Percentiles rank a stretch among this genome's conserved stretches.
phyloP scores from a whole-genome alignment of 2,888 invertebrate genomes.

The Eristalinus aeneus region DNA sequence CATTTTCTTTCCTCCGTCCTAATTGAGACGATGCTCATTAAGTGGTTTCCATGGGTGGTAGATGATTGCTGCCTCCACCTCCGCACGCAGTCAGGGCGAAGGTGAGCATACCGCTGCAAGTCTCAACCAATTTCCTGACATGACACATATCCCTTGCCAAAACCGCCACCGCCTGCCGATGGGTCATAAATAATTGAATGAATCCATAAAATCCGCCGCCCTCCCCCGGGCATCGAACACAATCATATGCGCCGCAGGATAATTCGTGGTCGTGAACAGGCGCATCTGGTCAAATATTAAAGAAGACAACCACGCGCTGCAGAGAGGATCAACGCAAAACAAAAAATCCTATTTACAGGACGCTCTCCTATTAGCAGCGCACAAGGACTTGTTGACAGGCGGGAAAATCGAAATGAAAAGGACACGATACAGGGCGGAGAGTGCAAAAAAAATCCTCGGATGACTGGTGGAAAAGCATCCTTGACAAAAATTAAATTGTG shows the following conservation, averaged over 20 bases:
- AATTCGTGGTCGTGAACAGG: slow-evolving; percentile 51
- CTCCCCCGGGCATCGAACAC: background rate
- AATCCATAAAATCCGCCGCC: slow-evolving; percentile 69
- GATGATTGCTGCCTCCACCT: slow-evolving; percentile 2
- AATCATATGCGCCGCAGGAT: slow-evolving; percentile 57
- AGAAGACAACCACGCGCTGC: slow-evolving; percentile 54
- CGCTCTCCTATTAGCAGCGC: slow-evolving; percentile 56
- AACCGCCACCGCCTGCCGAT: slow-evolving; percentile 16
- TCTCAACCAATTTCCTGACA: slow-evolving; percentile 37
- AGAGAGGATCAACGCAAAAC: slow-evolving; percentile 15
- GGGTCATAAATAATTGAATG: slow-evolving; percentile 77
- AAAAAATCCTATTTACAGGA: slow-evolving; percentile 63
- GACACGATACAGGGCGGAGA: slow-evolving; percentile 10
- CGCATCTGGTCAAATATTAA: slow-evolving; percentile 73
- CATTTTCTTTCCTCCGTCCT: slow-evolving; percentile 75
- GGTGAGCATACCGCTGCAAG: background rate
- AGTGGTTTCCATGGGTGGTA: slow-evolving; percentile 69
- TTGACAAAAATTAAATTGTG: slow-evolving; percentile 69
- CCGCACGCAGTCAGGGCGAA: background rate
- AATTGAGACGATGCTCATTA: slow-evolving; percentile 80
- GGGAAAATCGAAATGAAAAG: slow-evolving; percentile 61
- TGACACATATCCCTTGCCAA: slow-evolving; percentile 42
- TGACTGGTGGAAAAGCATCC: slow-evolving; percentile 63
- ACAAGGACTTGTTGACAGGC: slow-evolving; percentile 70
- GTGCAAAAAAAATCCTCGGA: slow-evolving; percentile 16